These are phyloP conservation scores for Nothobranchius furzeri DNA, from an alignment of 2,113 vertebrate species.

Conservation along the genomic window DNA sequence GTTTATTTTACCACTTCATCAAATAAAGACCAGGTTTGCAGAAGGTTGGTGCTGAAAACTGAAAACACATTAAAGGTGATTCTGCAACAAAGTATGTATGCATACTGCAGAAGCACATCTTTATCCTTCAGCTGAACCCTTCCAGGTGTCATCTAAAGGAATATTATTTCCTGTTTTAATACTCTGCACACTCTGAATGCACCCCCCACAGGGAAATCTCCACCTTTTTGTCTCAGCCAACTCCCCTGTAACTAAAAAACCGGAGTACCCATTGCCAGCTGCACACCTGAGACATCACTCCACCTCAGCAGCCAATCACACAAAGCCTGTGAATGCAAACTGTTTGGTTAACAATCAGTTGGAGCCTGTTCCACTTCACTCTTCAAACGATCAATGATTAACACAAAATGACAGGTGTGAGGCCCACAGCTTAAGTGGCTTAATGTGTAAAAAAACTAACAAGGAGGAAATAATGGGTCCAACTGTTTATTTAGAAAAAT, in stretches of 20 bases:
- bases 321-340: slow-evolving; percentile 34
- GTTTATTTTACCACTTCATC: slow-evolving; percentile 25
- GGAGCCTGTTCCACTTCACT: slow-evolving; percentile 37
- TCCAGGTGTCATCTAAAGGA: slow-evolving; percentile 8
- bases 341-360: slow-evolving; percentile 52
- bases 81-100: neutral
- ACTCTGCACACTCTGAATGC: slow-evolving; percentile 9
- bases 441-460: neutral
- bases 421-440: neutral
- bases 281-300: slow-evolving; percentile 53
- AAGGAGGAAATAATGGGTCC: neutral
- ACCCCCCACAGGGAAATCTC: slow-evolving; percentile 19
- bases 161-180: slow-evolving; percentile 12
- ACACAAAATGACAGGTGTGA: slow-evolving; percentile 52
- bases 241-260: slow-evolving; percentile 42
- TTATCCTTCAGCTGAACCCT: too few species aligned
- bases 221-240: slow-evolving; percentile 39
- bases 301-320: slow-evolving; percentile 52
- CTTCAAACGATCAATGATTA: slow-evolving; percentile 57
- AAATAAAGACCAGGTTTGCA: slow-evolving; percentile 4
- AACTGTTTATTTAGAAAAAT: too few species aligned
- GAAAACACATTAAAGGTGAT: neutral
- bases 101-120: neutral
- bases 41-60: slow-evolving; percentile 5
- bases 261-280: slow-evolving; percentile 26